Conservation (phyloP, 1,140 invertebrate genomes). For the Magallana gigas region DNA sequence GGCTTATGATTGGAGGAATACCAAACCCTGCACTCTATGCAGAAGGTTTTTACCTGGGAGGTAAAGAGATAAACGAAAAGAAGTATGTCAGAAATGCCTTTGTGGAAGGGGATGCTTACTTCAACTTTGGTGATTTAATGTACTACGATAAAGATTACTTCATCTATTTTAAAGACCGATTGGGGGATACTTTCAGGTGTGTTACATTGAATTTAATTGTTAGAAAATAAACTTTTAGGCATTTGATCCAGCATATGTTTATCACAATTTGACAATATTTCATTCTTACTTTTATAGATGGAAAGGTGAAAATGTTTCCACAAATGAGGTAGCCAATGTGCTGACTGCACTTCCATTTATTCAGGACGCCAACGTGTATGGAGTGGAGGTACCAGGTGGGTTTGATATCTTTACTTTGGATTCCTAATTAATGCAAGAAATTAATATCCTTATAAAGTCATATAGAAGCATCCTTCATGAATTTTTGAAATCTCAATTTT, state of each 20-base stretch:
- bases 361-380: constrained; percentile 95
- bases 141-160: constrained; percentile 76
- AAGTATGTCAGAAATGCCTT: constrained; percentile 73
- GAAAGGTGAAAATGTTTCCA: constrained; percentile 98
- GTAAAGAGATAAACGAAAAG: constrained; percentile 71
- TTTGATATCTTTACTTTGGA: no score
- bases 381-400: constrained; percentile 86
- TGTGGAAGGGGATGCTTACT: constrained; percentile 71
- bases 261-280: neutral
- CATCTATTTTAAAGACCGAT: constrained; percentile 78
- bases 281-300: constrained; percentile 73
- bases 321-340: constrained; percentile 93
- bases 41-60: constrained; percentile 66
- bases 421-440: no score
- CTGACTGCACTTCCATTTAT: constrained; percentile 78
- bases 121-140: constrained; percentile 77
- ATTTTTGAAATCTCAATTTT: no score
- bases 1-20: constrained; percentile 60
- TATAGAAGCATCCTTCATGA: no score
- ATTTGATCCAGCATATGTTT: neutral
- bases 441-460: no score
- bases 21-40: constrained; percentile 36
- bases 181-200: constrained; percentile 78
- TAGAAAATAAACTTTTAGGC: neutral
- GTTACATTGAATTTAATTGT: neutral